These are phyloP conservation scores for Microctenopoma steveboyesi DNA, from an alignment of 2,797 vertebrate genomes.

Conservation along the genomic window DNA sequence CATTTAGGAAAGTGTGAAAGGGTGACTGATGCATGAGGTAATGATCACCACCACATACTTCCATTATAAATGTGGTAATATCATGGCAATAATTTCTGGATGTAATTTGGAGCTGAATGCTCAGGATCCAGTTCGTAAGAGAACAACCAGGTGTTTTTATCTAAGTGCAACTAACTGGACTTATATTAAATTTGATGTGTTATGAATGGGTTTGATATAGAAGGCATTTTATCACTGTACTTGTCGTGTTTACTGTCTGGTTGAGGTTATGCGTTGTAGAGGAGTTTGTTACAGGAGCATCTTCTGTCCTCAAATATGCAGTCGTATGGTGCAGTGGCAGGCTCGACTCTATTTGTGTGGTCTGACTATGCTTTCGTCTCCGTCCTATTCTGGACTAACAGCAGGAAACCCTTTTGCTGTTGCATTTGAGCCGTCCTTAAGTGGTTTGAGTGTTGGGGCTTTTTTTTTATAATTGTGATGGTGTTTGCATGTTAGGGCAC, in stretches of 20 bases:
- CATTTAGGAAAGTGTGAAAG: slow-evolving; percentile 11
- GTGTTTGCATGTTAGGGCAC: slow-evolving; percentile 10
- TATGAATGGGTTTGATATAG: no score
- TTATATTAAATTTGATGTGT: no score
- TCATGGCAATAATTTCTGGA: background rate
- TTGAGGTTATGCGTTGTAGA: background rate
- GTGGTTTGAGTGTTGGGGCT: slow-evolving; percentile 14
- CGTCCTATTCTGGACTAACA: slow-evolving; percentile 39
- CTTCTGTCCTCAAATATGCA: slow-evolving; percentile 18
- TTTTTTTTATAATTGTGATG: slow-evolving; percentile 43
- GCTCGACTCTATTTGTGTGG: slow-evolving; percentile 38
- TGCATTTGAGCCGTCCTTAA: slow-evolving; percentile 19
- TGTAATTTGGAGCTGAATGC: slow-evolving; percentile 9
- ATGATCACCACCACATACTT: background rate
- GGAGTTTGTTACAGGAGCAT: slow-evolving; percentile 15
- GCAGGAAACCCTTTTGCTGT: slow-evolving; percentile 22
- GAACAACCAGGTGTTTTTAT: slow-evolving; percentile 24
- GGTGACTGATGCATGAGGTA: background rate
- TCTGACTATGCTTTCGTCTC: slow-evolving; percentile 24
- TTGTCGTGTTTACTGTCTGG: background rate
- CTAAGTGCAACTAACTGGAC: background rate
- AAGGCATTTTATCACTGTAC: background rate
- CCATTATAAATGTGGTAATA: background rate
- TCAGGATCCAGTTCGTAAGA: background rate
- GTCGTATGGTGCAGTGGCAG: slow-evolving; percentile 27